Percentiles rank a stretch among this genome's conserved stretches.
phyloP scores from a whole-genome alignment of 2,888 invertebrate species.

The Metacarcinus magister region DNA sequence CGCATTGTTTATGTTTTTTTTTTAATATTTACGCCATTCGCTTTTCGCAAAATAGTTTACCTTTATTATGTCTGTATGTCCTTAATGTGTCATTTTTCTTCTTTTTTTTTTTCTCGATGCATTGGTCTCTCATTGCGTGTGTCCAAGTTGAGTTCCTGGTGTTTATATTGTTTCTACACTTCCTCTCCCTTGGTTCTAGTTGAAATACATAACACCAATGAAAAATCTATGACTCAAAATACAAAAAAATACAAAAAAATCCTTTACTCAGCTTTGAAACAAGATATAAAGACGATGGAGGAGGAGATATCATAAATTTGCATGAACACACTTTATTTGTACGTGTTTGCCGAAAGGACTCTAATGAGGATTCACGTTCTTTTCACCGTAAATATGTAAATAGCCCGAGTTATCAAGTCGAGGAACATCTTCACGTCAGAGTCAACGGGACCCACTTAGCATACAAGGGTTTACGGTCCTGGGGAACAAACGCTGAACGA shows the following conservation, averaged over 20 bases:
- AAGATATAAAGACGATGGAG: neutral
- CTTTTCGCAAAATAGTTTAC: too few species aligned
- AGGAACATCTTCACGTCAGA: conserved; percentile 21
- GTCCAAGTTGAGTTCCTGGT: neutral
- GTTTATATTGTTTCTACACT: too few species aligned
- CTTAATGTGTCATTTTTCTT: neutral
- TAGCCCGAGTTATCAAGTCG: neutral
- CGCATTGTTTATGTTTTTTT: neutral
- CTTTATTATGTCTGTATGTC: neutral
- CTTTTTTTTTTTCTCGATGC: neutral
- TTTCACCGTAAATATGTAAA: conserved; percentile 30
- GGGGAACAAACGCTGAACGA: conserved; percentile 15
- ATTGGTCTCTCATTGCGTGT: neutral
- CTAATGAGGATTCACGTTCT: neutral
- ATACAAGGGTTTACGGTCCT: conserved; percentile 26
- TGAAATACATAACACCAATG: neutral
- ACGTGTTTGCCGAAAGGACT: neutral
- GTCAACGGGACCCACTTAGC: conserved; percentile 43
- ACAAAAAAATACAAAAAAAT: neutral
- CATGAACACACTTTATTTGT: neutral
- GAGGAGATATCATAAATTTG: neutral
- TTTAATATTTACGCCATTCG: too few species aligned
- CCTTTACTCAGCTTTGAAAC: neutral
- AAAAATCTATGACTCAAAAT: neutral
- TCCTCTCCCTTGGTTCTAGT: neutral